Evolutionary conservation across 2,113 vertebrate species (phyloP).

Genomic region (Scortum barcoo): DNA sequence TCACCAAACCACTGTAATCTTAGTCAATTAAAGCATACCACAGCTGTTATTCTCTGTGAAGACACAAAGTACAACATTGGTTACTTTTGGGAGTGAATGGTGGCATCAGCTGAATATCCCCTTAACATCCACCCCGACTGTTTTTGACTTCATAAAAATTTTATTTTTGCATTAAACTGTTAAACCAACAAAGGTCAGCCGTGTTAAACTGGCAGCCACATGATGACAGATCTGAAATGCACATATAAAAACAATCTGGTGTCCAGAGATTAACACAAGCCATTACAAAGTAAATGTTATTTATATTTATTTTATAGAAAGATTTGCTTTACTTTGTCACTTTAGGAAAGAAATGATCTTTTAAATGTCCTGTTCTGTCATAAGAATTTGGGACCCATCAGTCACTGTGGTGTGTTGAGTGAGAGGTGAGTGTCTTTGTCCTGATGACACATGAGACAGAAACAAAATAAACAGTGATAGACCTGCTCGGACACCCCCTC

Average conservation of each 20-base stretch:
- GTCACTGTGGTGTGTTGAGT: slow-evolving; percentile 5
- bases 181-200: neutral
- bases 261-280: neutral
- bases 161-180: neutral
- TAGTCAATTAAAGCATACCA: neutral
- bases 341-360: neutral
- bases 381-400: neutral
- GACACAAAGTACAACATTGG: neutral
- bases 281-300: neutral
- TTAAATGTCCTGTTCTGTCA: slow-evolving; percentile 4
- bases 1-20: neutral
- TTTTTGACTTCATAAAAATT: neutral
- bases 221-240: neutral
- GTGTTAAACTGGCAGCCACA: neutral
- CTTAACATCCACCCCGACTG: neutral
- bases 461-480: slow-evolving; percentile 58
- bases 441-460: slow-evolving; percentile 44
- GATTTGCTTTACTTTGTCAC: neutral
- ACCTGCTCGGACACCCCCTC: slow-evolving; percentile 92
- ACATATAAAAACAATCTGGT: neutral
- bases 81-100: neutral
- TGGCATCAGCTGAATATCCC: too few species aligned
- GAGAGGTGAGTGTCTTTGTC: slow-evolving; percentile 9
- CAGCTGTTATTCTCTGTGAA: neutral
- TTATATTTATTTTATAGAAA: neutral